Conservation (phyloP, 37 sponge, comb jelly and placozoan species). For the Aplysina aerophoba region DNA sequence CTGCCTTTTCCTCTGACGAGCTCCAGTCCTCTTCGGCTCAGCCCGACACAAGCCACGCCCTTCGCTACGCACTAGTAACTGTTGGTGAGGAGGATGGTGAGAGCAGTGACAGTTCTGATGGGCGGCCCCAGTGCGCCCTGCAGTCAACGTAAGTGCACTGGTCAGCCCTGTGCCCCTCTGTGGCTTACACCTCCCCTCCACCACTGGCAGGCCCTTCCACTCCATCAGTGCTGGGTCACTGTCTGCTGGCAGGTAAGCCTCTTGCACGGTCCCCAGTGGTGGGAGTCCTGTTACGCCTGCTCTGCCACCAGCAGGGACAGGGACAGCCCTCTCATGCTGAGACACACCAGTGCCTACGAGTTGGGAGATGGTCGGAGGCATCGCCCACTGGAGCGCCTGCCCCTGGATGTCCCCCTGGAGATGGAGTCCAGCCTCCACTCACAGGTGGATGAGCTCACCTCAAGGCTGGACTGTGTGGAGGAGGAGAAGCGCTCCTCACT, state of each 20-base stretch:
- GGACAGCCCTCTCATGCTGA: neutral
- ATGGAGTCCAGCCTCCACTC: neutral
- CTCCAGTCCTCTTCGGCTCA: too few species aligned
- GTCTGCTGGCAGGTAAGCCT: neutral
- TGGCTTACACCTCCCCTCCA: too few species aligned
- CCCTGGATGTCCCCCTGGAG: neutral
- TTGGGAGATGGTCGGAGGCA: neutral
- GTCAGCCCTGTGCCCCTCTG: too few species aligned
- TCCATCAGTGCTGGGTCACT: neutral
- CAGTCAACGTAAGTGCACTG: too few species aligned
- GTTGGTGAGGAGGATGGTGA: too few species aligned
- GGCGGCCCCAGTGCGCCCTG: too few species aligned
- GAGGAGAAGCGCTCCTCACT: constrained; percentile 42
- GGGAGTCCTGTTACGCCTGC: neutral
- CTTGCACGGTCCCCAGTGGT: neutral
- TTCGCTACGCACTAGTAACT: too few species aligned
- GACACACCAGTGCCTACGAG: neutral
- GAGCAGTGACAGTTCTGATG: too few species aligned
- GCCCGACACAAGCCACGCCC: too few species aligned
- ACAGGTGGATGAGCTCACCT: constrained; percentile 59
- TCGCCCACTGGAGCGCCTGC: neutral
- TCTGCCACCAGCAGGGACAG: neutral
- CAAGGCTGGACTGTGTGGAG: constrained; percentile 41
- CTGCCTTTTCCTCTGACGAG: too few species aligned
- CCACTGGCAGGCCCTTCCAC: too few species aligned